Evolutionary conservation across 92 coral and sea anemone species (phyloP).

Genomic region (Epizoanthus fatuus): DNA sequence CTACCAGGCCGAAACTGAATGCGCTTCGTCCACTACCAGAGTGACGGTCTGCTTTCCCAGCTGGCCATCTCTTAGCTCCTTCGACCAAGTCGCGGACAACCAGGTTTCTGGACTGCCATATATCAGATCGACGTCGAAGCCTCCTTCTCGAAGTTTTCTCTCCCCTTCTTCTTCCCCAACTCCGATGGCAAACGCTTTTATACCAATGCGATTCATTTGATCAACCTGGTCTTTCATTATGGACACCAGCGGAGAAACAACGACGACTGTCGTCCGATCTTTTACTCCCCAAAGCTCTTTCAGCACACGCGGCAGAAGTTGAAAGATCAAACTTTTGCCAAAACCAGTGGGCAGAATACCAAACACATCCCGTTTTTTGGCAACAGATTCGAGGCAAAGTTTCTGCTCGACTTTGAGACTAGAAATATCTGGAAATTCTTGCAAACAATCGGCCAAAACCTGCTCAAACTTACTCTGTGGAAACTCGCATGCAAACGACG

Average conservation of each 20-base stretch:
- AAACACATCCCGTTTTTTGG: neutral
- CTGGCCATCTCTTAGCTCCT: conserved; percentile 31
- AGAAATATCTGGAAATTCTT: no score
- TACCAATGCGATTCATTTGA: conserved; percentile 17
- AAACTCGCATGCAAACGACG: no score
- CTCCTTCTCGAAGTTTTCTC: neutral
- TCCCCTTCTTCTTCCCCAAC: conserved; percentile 26
- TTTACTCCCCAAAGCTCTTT: neutral
- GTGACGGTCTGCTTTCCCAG: conserved; percentile 33
- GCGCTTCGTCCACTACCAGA: conserved; percentile 33
- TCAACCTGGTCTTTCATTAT: conserved; percentile 54
- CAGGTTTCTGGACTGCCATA: conserved; percentile 48
- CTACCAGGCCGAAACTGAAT: conserved; percentile 55
- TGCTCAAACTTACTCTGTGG: no score
- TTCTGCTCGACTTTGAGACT: neutral
- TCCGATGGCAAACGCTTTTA: conserved; percentile 39
- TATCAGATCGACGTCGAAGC: conserved; percentile 17
- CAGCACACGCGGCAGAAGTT: neutral
- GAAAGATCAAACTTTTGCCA: conserved; percentile 1
- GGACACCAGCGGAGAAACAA: conserved; percentile 6
- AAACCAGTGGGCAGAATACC: conserved; percentile 1
- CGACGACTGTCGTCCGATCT: conserved; percentile 1
- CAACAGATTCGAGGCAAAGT: neutral
- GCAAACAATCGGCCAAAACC: no score
- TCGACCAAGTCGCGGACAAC: conserved; percentile 34